These are phyloP conservation scores for Hycleus phaleratus DNA, from an alignment of 1,140 invertebrate genomes.

Conservation along the genomic window DNA sequence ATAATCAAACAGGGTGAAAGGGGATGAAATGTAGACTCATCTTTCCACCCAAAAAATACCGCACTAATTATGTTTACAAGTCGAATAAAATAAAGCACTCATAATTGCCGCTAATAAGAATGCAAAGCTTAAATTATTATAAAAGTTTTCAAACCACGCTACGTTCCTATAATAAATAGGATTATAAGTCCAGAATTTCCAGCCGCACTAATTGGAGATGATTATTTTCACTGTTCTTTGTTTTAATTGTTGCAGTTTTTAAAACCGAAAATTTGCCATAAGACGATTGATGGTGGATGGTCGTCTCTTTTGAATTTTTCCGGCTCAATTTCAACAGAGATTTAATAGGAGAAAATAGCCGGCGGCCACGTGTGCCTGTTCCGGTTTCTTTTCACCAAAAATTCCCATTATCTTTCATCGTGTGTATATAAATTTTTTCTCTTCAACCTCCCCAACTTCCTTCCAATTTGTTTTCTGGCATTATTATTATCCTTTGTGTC, in stretches of 20 bases:
- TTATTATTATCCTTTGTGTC: too few relatives aligned
- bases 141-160: constrained; percentile 27
- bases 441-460: neutral
- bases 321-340: too few relatives aligned
- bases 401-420: constrained; percentile 3
- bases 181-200: constrained; percentile 27
- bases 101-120: constrained; percentile 32
- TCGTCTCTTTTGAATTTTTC: too few relatives aligned
- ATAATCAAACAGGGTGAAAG: too few relatives aligned
- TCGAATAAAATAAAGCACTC: constrained; percentile 23
- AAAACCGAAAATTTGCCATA: too few relatives aligned
- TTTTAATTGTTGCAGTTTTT: constrained; percentile 17
- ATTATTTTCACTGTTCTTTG: constrained; percentile 28
- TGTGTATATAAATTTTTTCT: too few relatives aligned
- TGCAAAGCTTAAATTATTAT: constrained; percentile 33
- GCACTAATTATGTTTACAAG: constrained; percentile 3
- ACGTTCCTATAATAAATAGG: constrained; percentile 28
- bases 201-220: constrained; percentile 30
- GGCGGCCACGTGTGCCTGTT: constrained; percentile 8
- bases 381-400: constrained; percentile 10
- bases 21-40: neutral
- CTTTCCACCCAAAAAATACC: neutral
- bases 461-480: constrained; percentile 7
- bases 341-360: constrained; percentile 3
- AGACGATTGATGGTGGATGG: too few relatives aligned